Evolutionary conservation across 2,797 vertebrate species (phyloP).

Genomic region (Pipistrellus pipistrellus): DNA sequence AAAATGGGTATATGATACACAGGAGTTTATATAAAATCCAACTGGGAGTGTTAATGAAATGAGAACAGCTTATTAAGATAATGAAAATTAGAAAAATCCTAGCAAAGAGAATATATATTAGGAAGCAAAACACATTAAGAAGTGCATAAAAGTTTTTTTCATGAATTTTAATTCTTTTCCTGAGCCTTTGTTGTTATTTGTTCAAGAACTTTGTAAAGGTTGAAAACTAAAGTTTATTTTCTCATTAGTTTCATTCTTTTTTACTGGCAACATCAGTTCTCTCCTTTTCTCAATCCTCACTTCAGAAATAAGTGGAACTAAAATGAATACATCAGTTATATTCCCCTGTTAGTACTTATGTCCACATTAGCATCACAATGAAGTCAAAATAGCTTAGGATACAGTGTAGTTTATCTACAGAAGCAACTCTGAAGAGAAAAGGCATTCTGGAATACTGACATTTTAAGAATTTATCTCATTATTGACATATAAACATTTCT

Average conservation of each 20-base stretch:
- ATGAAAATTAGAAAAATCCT: conserved; percentile 72
- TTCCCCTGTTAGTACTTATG: conserved; percentile 27
- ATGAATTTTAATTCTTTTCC: conserved; percentile 70
- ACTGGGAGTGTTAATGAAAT: conserved; percentile 55
- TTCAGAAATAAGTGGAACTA: conserved; percentile 58
- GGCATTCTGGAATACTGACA: not conserved
- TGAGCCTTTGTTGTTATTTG: conserved; percentile 69
- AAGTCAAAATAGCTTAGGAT: conserved; percentile 59
- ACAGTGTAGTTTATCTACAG: conserved; percentile 48
- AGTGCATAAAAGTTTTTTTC: conserved; percentile 48
- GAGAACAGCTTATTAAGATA: conserved; percentile 67
- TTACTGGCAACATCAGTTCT: conserved; percentile 59
- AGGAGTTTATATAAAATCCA: conserved; percentile 40
- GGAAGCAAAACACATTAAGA: conserved; percentile 71
- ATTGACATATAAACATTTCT: conserved; percentile 39
- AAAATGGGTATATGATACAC: not conserved
- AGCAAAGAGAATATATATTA: conserved; percentile 63
- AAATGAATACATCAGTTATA: conserved; percentile 55
- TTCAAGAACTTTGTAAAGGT: conserved; percentile 43
- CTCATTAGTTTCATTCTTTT: conserved; percentile 70
- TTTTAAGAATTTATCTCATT: conserved; percentile 53
- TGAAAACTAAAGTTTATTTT: conserved; percentile 70
- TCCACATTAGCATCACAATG: conserved; percentile 51
- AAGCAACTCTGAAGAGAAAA: conserved; percentile 33
- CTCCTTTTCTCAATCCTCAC: not conserved